Base-by-base conservation (phyloP, 2,888 invertebrate species). In the Bombyx huttoni region DNA sequence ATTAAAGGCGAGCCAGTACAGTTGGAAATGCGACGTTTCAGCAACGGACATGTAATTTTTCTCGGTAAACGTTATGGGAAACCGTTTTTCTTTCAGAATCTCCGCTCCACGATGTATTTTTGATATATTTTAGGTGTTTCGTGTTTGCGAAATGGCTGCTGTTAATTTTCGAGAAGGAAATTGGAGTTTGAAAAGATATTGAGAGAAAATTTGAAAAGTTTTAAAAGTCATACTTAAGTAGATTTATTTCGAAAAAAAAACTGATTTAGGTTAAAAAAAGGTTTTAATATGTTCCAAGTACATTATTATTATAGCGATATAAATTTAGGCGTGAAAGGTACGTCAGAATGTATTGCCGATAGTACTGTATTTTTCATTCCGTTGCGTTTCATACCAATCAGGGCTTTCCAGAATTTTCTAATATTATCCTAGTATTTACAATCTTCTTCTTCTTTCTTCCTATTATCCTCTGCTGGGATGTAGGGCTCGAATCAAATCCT, bases 21-120 rank as follows among this genome's bases (percentile, higher is more conserved):
- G 40, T 45, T 13, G 45, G 47, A 46, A 33, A 49, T 51, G 49
- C 51, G 51, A n/a, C 51, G 8, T 49, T 69, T 51, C 54, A 53
- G 55, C 51, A 55, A 49, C 59, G 58, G 58, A 51, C 63, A 60
- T 65, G 68, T 67, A 70, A 73, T 74, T 74, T 73, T 72, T 73
- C 73, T 76, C 71, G 65, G 78, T 75, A 75, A 78, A 78, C 66
- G 70, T 67, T 80, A 79, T 81, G 73, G 77, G 76, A 78, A 78
- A 78, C 69, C 73, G 79, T 76, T 83, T 75, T 75, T 70, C 71
- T 67, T 64, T 70, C 62, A 57, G 52, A 52, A 52, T 52, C 52
- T 52, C 49, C 52, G 52, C n/a, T 48, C 33, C 33, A 49, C 46
- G 13, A 49, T 45, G 48, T 51, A 40, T 34, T 49, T 47, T 45